Base-by-base conservation (phyloP, 2,113 vertebrate genomes). In the Megaptera novaeangliae region DNA sequence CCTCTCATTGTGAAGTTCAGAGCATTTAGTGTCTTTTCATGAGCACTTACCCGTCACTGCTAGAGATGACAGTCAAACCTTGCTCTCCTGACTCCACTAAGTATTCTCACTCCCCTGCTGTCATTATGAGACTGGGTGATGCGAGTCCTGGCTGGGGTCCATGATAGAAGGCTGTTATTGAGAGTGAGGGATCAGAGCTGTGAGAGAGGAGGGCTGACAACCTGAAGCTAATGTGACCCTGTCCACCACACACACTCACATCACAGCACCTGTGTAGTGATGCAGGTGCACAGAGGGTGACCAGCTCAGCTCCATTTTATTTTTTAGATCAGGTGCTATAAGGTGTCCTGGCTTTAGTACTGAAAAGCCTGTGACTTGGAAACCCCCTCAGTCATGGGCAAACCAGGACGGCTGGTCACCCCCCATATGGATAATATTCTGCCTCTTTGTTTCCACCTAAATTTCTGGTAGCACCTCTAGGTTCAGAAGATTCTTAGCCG, bases 271-370 rank as follows among this genome's bases (percentile, higher is more conserved):
- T 34, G 61, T 17, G 27, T 21, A 17, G 59, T 31, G 41, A 71
- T 3, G n/a, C 8, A 0, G 3, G 12, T 20, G 27, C 44, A 29
- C 59, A n/a, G 0, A 46, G 23, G 7, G 13, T 8, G 14, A 68
- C 18, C 20, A 3, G 2, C 13, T n/a, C 2, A 7, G 55, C 52
- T 55, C 52, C 52, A 55, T 55, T 55, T 52, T 52, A 52, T 52
- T 15, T 52, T 15, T 52, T 52, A 52, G 49, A 52, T 52, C 14
- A 52, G 49, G 49, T 52, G 49, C 49, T 15, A 5, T 49, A 49
- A 49, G 13, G 49, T 49, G 21, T 89, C 21, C 8, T 46, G 31
- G 17, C 44, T 64, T 29, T 23, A 20, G 12, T 31, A n/a, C 61
- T 21, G 44, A 84, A 46, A 63, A 34, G 18, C 36, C 36, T 34